Evolutionary conservation across 2,888 invertebrate genomes (phyloP).

Genomic region (Chrysolina oricalcia): DNA sequence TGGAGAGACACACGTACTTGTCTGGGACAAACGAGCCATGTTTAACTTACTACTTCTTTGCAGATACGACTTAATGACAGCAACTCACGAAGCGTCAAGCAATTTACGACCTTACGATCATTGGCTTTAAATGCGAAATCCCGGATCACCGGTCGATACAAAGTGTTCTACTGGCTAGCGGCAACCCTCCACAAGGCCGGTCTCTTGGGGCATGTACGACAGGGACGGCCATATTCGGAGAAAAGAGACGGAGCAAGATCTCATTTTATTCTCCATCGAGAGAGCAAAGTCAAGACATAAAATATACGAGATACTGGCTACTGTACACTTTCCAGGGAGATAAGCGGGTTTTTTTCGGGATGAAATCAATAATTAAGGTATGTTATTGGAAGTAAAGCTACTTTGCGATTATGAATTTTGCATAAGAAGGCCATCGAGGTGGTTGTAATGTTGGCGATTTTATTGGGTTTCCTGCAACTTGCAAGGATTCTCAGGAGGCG

Average conservation of each 20-base stretch:
- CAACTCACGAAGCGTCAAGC: neutral
- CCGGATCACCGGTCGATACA: neutral
- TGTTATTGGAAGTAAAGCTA: slow-evolving; percentile 42
- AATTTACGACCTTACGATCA: neutral
- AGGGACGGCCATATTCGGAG: slow-evolving; percentile 55
- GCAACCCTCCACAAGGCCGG: slow-evolving; percentile 23
- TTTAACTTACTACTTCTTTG: slow-evolving; percentile 62
- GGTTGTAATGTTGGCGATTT: slow-evolving; percentile 42
- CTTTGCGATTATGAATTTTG: slow-evolving; percentile 43
- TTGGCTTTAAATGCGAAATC: neutral
- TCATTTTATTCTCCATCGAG: slow-evolving; percentile 64
- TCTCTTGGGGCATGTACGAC: slow-evolving; percentile 45
- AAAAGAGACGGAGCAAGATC: slow-evolving; percentile 60
- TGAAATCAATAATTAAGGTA: slow-evolving; percentile 52
- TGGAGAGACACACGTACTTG: slow-evolving; percentile 45
- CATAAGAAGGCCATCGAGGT: slow-evolving; percentile 38
- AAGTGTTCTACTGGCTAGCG: neutral
- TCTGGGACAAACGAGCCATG: slow-evolving; percentile 61
- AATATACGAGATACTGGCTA: slow-evolving; percentile 68
- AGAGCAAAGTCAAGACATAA: slow-evolving; percentile 66
- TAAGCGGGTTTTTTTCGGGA: slow-evolving; percentile 55
- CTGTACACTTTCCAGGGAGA: slow-evolving; percentile 59
- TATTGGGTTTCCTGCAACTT: slow-evolving; percentile 32
- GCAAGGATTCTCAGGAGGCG: slow-evolving; percentile 1
- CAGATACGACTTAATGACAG: slow-evolving; percentile 34